Percentiles rank a stretch among this genome's conserved stretches.
These are phyloP conservation scores for Sebastolobus alascanus DNA, from an alignment of 2,797 vertebrate genomes.

Conservation along the genomic window DNA sequence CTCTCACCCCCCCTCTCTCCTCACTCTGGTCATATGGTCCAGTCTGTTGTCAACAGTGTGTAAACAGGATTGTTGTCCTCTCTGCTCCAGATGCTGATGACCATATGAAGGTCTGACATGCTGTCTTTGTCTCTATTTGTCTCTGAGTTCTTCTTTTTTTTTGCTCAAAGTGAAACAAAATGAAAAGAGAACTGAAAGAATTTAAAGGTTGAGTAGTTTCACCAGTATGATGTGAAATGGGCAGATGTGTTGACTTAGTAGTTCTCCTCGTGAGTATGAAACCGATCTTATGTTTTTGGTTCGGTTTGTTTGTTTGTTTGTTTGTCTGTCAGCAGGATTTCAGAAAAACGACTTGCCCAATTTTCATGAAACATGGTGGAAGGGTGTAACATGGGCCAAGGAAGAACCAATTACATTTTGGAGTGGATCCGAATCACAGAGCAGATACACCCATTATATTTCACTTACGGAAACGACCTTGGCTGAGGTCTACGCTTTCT, in stretches of 20 bases:
- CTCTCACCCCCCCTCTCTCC: slow-evolving; percentile 13
- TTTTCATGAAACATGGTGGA: too few relatives aligned
- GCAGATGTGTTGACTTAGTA: too few relatives aligned
- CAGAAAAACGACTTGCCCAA: too few relatives aligned
- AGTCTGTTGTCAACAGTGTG: slow-evolving; percentile 59
- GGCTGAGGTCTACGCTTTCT: too few relatives aligned
- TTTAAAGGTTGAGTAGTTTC: not conserved
- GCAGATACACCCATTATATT: too few relatives aligned
- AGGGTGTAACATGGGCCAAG: too few relatives aligned
- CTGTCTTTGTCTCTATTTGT: slow-evolving; percentile 33
- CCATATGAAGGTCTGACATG: slow-evolving; percentile 46
- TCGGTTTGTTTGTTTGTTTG: not conserved
- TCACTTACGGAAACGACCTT: too few relatives aligned
- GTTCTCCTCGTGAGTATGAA: not conserved
- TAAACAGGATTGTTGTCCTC: slow-evolving; percentile 72
- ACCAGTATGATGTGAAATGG: not conserved
- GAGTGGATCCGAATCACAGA: too few relatives aligned
- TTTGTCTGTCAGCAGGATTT: too few relatives aligned
- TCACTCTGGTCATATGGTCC: slow-evolving; percentile 65
- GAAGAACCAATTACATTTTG: too few relatives aligned
- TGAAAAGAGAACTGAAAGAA: not conserved
- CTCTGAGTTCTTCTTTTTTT: not conserved
- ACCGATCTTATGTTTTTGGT: not conserved
- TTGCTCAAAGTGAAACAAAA: not conserved
- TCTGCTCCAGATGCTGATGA: slow-evolving; percentile 80